Conservation (phyloP, 2,113 vertebrate species). For the Python bivittatus region DNA sequence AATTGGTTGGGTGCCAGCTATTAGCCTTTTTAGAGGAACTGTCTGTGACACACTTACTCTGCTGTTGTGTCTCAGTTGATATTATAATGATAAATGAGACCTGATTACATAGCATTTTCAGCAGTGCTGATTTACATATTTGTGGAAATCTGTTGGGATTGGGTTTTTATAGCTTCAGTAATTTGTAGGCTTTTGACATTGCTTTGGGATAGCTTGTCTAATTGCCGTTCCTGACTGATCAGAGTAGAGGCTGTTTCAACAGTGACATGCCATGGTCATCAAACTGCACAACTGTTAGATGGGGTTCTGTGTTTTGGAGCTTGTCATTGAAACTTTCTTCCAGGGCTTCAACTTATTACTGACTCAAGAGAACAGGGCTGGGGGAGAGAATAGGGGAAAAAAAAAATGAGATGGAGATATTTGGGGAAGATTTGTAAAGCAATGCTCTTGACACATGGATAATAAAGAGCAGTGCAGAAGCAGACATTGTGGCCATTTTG, state of each 20-base stretch:
- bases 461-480: neutral
- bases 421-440: slow-evolving; percentile 52
- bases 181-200: slow-evolving; percentile 69
- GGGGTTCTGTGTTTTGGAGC: slow-evolving; percentile 51
- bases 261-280: slow-evolving; percentile 59
- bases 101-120: slow-evolving; percentile 77
- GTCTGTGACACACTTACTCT: slow-evolving; percentile 59
- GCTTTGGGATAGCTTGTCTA: slow-evolving; percentile 70
- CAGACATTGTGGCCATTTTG: neutral
- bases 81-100: slow-evolving; percentile 76
- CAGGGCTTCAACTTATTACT: slow-evolving; percentile 30
- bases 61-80: slow-evolving; percentile 69
- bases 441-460: slow-evolving; percentile 21
- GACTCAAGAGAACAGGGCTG: slow-evolving; percentile 7
- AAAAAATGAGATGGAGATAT: slow-evolving; percentile 39
- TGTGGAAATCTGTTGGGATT: slow-evolving; percentile 73
- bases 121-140: slow-evolving; percentile 78
- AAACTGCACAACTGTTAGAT: slow-evolving; percentile 51
- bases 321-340: slow-evolving; percentile 58
- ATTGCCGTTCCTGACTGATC: slow-evolving; percentile 66
- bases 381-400: neutral
- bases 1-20: slow-evolving; percentile 65
- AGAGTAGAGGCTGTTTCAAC: slow-evolving; percentile 63
- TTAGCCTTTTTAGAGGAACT: slow-evolving; percentile 66
- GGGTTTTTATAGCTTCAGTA: slow-evolving; percentile 66